Percentiles rank a stretch among this genome's conserved stretches.
Conservation (phyloP, 2,888 invertebrate species). For the Parnassius mnemosyne region DNA sequence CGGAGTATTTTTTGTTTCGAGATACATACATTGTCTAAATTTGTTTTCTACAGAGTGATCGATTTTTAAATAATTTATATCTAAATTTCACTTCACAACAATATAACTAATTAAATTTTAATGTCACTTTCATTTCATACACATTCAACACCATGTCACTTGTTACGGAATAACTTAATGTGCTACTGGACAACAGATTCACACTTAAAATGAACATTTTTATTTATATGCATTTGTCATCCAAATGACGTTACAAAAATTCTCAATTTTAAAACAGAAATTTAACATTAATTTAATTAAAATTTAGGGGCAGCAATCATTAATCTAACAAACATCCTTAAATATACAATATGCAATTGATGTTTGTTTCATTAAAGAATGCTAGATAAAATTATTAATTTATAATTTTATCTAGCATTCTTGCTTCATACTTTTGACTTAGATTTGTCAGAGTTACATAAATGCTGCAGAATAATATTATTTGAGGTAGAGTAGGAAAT, state of each 20-base stretch:
- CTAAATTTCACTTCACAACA: conserved; percentile 11
- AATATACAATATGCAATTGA: background rate
- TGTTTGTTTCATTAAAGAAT: background rate
- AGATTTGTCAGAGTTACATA: conserved; percentile 1
- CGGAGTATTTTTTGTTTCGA: conserved; percentile 25
- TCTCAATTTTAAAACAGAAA: background rate
- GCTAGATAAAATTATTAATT: too few species aligned
- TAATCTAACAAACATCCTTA: background rate
- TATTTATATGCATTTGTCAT: background rate
- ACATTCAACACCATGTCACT: background rate
- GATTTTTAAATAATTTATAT: conserved; percentile 18
- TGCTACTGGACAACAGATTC: background rate
- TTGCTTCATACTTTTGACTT: background rate
- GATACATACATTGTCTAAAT: conserved; percentile 11
- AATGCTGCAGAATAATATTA: conserved; percentile 18
- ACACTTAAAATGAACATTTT: background rate
- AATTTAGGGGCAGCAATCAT: background rate
- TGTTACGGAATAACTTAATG: background rate
- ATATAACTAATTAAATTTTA: conserved; percentile 9
- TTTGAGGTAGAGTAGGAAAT: conserved; percentile 22
- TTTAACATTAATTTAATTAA: background rate
- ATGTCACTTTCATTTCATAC: conserved; percentile 2
- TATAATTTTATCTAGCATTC: background rate
- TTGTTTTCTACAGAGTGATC: conserved; percentile 13
- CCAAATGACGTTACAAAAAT: background rate